phyloP scores from a whole-genome alignment of 2,113 vertebrate genomes.

The Caretta caretta region DNA sequence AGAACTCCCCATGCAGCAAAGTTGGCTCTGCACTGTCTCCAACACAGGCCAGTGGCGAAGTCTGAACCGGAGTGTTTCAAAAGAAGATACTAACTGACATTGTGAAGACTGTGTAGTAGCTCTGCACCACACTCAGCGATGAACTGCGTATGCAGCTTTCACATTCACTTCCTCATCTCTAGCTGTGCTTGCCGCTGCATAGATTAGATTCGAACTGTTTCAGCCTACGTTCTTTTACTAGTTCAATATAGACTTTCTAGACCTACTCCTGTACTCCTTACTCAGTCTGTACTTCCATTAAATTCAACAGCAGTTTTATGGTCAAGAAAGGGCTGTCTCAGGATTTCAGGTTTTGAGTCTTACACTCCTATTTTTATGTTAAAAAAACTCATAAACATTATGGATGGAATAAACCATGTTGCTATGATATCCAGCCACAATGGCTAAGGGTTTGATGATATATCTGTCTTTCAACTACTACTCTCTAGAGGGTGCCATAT shows the following conservation, averaged over 20 bases:
- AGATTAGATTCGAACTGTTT: background rate
- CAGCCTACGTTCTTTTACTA: background rate
- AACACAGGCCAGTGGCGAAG: background rate
- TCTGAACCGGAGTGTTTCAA: background rate
- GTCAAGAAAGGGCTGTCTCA: background rate
- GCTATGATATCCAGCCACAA: background rate
- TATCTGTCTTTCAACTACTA: slow-evolving; percentile 26
- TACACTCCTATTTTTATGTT: no score
- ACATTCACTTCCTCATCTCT: background rate
- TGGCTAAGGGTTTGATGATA: background rate
- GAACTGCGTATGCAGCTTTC: background rate
- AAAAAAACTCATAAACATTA: background rate
- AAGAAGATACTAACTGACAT: fast-evolving
- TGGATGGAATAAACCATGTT: fast-evolving
- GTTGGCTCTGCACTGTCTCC: background rate
- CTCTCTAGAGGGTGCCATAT: slow-evolving; percentile 82
- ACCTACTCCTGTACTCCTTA: background rate
- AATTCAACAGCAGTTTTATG: background rate
- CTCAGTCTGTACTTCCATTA: background rate
- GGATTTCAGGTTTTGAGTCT: background rate
- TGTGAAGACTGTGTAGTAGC: fast-evolving
- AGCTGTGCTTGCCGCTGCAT: background rate
- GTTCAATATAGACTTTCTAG: background rate
- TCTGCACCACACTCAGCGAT: fast-evolving
- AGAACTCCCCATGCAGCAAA: background rate